phyloP scores from a whole-genome alignment of 2,888 invertebrate species.

The Xanthia icteritia region DNA sequence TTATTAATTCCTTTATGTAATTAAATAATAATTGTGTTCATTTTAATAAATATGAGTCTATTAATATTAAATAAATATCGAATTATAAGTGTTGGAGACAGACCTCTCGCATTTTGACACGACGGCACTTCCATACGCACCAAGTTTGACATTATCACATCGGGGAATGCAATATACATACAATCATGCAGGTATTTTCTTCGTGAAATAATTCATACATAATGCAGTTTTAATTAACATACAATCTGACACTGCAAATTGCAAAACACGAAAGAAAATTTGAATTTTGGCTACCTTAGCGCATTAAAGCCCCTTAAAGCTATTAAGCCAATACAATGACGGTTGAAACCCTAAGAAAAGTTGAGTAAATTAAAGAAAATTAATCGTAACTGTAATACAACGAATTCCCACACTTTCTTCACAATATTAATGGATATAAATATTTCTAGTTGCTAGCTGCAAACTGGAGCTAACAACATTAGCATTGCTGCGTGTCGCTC shows the following conservation, averaged over 20 bases:
- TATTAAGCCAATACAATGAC: background rate
- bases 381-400: background rate
- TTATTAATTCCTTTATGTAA: background rate
- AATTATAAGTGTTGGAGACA: background rate
- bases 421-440: slow-evolving; percentile 32
- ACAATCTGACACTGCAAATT: no score
- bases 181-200: background rate
- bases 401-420: slow-evolving; percentile 40
- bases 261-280: no score
- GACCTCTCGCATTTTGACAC: background rate
- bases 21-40: background rate
- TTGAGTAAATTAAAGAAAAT: background rate
- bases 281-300: no score
- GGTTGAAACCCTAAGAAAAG: background rate
- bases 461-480: slow-evolving; percentile 68
- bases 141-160: background rate
- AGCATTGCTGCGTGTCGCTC: slow-evolving; percentile 64
- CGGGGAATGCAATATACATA: no score
- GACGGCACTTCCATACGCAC: background rate
- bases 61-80: background rate
- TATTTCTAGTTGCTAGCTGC: slow-evolving; percentile 50
- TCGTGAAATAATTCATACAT: background rate
- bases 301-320: background rate
- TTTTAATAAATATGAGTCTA: background rate
- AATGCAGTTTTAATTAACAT: no score